Conservation (phyloP, 2,888 invertebrate genomes). For the Spodoptera exigua region DNA sequence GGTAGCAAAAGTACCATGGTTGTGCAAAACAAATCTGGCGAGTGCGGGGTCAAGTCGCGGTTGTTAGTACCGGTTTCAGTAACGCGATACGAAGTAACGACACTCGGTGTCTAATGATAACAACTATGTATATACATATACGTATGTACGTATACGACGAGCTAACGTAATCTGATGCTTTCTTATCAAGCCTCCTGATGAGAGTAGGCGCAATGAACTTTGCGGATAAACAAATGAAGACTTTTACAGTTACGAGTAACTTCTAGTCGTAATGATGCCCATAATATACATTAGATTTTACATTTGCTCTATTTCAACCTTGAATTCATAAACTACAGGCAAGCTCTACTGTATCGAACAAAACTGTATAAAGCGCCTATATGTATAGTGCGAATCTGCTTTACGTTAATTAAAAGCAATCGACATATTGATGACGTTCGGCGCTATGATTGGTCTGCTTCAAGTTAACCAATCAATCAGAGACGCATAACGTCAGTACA, state of each 20-base stretch:
- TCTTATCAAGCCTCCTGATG: constrained; percentile 55
- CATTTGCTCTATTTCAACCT: too few relatives aligned
- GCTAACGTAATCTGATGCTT: constrained; percentile 49
- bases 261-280: too few relatives aligned
- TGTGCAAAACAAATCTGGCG: constrained; percentile 53
- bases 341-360: too few relatives aligned
- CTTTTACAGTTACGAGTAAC: constrained; percentile 3
- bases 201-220: constrained; percentile 49
- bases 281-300: too few relatives aligned
- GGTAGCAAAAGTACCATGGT: constrained; percentile 35
- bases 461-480: too few relatives aligned
- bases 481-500: too few relatives aligned
- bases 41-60: constrained; percentile 56
- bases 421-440: too few relatives aligned
- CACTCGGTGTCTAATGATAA: constrained; percentile 35
- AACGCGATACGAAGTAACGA: constrained; percentile 54
- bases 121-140: constrained; percentile 29
- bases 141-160: constrained; percentile 49
- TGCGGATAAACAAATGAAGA: constrained; percentile 32
- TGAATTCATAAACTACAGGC: too few relatives aligned
- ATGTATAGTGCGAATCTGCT: too few relatives aligned
- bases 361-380: too few relatives aligned
- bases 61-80: constrained; percentile 62
- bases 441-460: too few relatives aligned
- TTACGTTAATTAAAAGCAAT: too few relatives aligned